A percentile compares a stretch with the other conserved stretches of the same genome.
These are phyloP conservation scores for Tenodera sinensis DNA, from an alignment of 2,888 invertebrate genomes.

Conservation along the genomic window DNA sequence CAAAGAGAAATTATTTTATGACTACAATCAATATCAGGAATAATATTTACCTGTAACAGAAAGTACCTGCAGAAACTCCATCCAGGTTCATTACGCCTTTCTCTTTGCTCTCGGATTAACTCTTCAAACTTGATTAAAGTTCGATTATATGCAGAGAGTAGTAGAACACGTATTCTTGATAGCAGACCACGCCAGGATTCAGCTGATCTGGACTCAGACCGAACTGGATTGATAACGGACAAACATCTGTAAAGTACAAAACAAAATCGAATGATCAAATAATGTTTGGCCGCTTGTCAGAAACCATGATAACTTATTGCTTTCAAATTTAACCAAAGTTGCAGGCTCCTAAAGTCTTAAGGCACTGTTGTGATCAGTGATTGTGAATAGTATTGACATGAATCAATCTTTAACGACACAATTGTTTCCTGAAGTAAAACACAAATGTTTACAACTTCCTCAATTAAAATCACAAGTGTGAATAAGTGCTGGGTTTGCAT, in stretches of 20 bases:
- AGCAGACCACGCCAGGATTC: conserved; percentile 89
- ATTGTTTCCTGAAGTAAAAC: no score
- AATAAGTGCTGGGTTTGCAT: no score
- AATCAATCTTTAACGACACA: no score
- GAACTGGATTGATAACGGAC: conserved; percentile 86
- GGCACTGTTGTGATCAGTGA: no score
- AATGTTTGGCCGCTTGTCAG: no score
- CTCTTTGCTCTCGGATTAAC: conserved; percentile 82
- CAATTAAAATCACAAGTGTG: no score
- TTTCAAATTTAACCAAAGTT: no score
- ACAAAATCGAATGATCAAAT: no score
- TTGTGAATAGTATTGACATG: no score
- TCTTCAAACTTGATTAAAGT: conserved; percentile 85
- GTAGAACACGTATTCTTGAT: conserved; percentile 74
- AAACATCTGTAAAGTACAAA: conserved; percentile 63
- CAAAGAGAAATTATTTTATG: not conserved
- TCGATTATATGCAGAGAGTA: conserved; percentile 82
- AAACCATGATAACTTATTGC: no score
- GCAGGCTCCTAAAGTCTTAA: no score
- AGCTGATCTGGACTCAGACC: conserved; percentile 81
- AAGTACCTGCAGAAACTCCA: conserved; percentile 97
- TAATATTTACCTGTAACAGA: conserved; percentile 67
- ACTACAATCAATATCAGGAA: not conserved
- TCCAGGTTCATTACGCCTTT: conserved; percentile 81
- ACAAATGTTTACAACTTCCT: no score